phyloP scores from a whole-genome alignment of 2,797 vertebrate genomes.

The Myripristis jacobus region DNA sequence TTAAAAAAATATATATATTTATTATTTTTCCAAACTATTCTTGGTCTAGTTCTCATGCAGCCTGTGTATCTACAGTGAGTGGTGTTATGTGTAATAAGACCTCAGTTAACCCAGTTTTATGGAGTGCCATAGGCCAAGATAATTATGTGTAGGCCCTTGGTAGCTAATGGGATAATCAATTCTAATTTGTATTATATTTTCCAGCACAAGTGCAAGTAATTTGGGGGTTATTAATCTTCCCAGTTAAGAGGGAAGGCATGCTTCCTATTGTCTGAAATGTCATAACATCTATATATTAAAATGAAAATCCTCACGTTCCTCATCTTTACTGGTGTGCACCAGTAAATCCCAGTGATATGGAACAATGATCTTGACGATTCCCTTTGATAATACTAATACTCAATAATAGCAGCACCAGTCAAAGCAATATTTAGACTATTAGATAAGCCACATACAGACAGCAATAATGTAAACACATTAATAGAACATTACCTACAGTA shows the following conservation, averaged over 20 bases:
- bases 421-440: conserved; percentile 49
- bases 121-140: conserved; percentile 40
- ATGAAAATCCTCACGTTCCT: too few species aligned
- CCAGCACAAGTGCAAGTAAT: too few species aligned
- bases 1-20: too few species aligned
- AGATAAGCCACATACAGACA: conserved; percentile 51
- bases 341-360: too few species aligned
- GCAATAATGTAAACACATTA: conserved; percentile 50
- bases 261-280: too few species aligned
- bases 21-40: too few species aligned
- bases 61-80: conserved; percentile 5
- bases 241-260: too few species aligned
- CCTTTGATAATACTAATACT: neutral
- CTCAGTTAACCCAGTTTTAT: conserved; percentile 40
- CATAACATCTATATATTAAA: too few species aligned
- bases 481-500: conserved; percentile 24
- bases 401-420: conserved; percentile 27
- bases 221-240: too few species aligned
- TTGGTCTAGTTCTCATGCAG: conserved; percentile 4
- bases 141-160: conserved; percentile 23
- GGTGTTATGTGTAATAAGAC: conserved; percentile 24
- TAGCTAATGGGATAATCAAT: conserved; percentile 21
- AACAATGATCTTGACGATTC: too few species aligned
- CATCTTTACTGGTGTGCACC: too few species aligned
- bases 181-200: too few species aligned